A percentile compares a stretch with the other conserved stretches of the same genome.
These are phyloP conservation scores for Meloidogyne exigua DNA, from an alignment of 1,140 invertebrate species.

Conservation along the genomic window DNA sequence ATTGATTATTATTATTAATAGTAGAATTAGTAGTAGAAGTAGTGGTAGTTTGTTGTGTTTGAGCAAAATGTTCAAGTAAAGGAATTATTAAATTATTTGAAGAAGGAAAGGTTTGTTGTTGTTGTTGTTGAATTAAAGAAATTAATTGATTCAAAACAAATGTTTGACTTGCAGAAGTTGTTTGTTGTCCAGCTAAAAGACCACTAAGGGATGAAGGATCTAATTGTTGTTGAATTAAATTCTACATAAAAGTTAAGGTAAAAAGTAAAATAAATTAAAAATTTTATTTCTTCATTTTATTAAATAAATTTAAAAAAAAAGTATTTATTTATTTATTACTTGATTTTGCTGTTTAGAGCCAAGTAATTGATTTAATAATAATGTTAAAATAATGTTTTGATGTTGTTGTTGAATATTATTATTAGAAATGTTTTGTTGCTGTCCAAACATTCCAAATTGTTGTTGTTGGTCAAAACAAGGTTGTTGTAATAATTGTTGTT, in stretches of 20 bases:
- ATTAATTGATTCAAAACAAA: background rate
- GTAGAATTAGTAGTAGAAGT: no score
- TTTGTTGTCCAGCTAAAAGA: background rate
- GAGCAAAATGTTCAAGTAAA: constrained; percentile 1
- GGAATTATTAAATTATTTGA: constrained; percentile 5
- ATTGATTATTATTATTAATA: background rate
- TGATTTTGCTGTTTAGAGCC: background rate
- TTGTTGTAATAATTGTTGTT: background rate
- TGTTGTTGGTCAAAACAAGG: background rate
- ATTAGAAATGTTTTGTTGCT: background rate
- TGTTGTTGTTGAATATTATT: constrained; percentile 2
- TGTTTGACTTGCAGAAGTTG: background rate
- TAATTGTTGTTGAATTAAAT: background rate
- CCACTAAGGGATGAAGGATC: background rate
- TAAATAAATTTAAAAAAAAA: no score
- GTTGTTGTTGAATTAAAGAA: constrained; percentile 1
- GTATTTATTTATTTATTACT: background rate
- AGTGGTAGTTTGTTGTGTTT: background rate
- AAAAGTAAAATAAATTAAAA: background rate
- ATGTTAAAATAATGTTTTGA: background rate
- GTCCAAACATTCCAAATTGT: constrained; percentile 1
- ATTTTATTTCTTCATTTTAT: no score
- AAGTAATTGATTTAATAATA: background rate
- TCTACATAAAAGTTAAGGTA: background rate
- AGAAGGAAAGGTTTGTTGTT: background rate